These are phyloP conservation scores for Anadara kagoshimensis DNA, from an alignment of 1,140 invertebrate genomes.

Conservation along the genomic window DNA sequence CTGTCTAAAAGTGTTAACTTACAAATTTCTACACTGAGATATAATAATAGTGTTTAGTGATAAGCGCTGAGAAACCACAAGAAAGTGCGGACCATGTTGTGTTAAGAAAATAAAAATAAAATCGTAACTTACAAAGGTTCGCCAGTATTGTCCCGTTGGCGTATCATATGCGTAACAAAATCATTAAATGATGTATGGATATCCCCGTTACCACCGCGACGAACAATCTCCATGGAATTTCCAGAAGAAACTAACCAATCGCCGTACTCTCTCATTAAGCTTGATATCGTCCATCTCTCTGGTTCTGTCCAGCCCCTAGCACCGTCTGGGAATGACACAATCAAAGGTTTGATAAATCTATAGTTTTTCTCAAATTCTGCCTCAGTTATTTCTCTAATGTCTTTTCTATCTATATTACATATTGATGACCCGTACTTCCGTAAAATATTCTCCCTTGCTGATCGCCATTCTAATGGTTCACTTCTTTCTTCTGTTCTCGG, in stretches of 20 bases:
- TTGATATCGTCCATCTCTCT: conserved; percentile 51
- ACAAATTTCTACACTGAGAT: too few species aligned
- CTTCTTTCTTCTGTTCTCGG: too few species aligned
- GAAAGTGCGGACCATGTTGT: too few species aligned
- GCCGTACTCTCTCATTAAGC: conserved; percentile 57
- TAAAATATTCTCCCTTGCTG: conserved; percentile 38
- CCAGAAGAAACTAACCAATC: conserved; percentile 56
- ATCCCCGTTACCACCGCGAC: conserved; percentile 63
- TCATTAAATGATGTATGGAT: conserved; percentile 51
- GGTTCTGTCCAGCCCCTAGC: conserved; percentile 63
- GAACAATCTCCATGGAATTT: conserved; percentile 63
- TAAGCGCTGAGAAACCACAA: too few species aligned
- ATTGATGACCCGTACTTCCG: conserved; percentile 37
- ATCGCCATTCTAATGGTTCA: conserved; percentile 44
- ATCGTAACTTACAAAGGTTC: conserved; percentile 58
- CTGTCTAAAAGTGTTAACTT: too few species aligned
- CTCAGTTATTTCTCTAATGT: conserved; percentile 40
- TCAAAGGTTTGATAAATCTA: conserved; percentile 60
- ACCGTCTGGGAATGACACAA: conserved; percentile 62
- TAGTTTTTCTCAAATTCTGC: conserved; percentile 61
- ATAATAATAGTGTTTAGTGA: too few species aligned
- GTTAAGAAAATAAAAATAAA: too few species aligned
- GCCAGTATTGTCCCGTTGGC: conserved; percentile 30
- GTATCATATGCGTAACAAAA: conserved; percentile 58
- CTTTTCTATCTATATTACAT: conserved; percentile 60